A percentile compares a stretch with the other conserved stretches of the same genome.
These are phyloP conservation scores for Pseudocheirus occidentalis DNA, from an alignment of 2,797 vertebrate species.

Conservation along the genomic window DNA sequence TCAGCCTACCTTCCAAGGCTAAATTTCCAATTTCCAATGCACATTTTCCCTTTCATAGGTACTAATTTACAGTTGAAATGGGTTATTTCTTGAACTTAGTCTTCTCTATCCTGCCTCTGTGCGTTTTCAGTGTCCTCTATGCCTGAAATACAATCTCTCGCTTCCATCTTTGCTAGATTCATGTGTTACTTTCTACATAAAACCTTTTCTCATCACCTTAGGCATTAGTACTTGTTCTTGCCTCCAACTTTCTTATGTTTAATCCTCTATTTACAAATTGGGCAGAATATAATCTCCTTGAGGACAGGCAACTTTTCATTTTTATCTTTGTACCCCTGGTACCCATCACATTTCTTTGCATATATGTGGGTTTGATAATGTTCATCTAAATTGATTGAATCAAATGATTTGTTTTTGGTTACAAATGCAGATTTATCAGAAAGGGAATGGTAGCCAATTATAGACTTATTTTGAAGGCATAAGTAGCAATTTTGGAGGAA, in stretches of 20 bases:
- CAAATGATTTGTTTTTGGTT: background rate
- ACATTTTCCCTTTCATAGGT: background rate
- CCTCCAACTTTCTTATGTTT: background rate
- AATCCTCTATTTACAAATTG: background rate
- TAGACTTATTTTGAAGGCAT: background rate
- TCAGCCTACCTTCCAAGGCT: background rate
- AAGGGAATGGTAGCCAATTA: background rate
- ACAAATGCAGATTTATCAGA: background rate
- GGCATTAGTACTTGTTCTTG: background rate
- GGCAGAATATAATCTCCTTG: background rate
- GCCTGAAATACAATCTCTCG: background rate
- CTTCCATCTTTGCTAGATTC: background rate
- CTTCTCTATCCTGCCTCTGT: background rate
- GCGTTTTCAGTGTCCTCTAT: background rate
- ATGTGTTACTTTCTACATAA: background rate
- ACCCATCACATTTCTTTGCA: no score
- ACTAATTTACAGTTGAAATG: background rate
- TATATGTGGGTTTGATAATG: background rate
- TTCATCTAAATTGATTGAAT: background rate
- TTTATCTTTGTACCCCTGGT: background rate
- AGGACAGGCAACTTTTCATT: background rate
- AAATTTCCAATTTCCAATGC: no score
- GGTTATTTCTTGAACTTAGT: background rate
- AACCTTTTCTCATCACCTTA: background rate
- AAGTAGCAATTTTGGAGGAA: background rate